Base-by-base conservation (phyloP, 2,113 vertebrate species). In the Procavia capensis region DNA sequence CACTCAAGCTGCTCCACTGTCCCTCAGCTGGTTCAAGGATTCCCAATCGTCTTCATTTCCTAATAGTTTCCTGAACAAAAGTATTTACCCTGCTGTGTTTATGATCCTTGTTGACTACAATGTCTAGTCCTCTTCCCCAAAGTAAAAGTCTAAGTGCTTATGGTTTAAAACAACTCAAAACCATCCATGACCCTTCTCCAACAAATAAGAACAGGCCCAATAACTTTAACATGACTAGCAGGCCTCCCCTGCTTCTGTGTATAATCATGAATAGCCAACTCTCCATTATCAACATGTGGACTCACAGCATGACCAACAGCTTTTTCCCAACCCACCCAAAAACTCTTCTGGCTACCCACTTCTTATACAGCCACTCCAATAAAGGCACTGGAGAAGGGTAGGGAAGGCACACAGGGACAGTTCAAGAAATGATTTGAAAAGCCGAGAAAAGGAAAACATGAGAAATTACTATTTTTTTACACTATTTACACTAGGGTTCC, bases 131-230 rank as follows among this genome's bases (percentile, higher is more conserved):
- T 36, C 27, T 75, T 43, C 16, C 47, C 47, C 8, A 41, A 94
- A 94, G 85, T 72, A 31, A 88, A 74, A 90, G 79, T 94, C 75
- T 84, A 90, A 82, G 93, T 75, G 36, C 59, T 70, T 92, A 88
- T 90, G 29, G 85, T 81, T 88, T 96, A 59, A 92, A 88, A 91
- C 43, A 93, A 88, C 88, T 94, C 61, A 93, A 88, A 95, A 72
- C 75, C 20, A 74, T 88, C 68, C 31, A n/a, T 68, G 61, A 84
- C 84, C 57, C 47, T 95, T 94, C 25, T 16, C 47, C 57, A 92
- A 74, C n/a, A 92, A 92, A 34, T 87, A 84, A 80, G 81, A 92
- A 29, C 80, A 74, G 61, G 81, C 76, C 50, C 64, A 85, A 72
- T 63, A 90, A 78, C 54, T 84, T 80, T n/a, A 93, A 70, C 57